Base-by-base conservation (phyloP, 2,113 vertebrate genomes). In the Antidorcas marsupialis region DNA sequence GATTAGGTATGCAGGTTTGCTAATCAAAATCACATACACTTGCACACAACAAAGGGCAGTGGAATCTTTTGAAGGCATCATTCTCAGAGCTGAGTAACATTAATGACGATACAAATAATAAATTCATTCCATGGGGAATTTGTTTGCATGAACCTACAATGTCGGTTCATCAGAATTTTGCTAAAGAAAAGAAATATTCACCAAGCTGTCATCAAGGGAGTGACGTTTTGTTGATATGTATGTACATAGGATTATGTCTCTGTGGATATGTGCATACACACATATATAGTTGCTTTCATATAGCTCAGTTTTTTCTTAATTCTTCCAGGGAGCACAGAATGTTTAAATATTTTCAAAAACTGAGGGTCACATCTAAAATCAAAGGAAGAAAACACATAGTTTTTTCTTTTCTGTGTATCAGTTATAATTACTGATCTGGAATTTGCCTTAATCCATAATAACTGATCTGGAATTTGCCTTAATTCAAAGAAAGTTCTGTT, bases 151-250 rank as follows among this genome's bases (percentile, higher is more conserved):
- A 98, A 98, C 81, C 79, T 98, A 95, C 98, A 98, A 98, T 97
- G 94, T 98, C 93, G 91, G 89, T 98, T 98, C 92, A 96, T 98
- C 96, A 91, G 81, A 94, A 98, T 98, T 98, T 98, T 98, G 97
- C 97, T 98, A 96, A 97, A 98, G 97, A 97, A 98, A 98, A 98
- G 85, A 98, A 98, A 98, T 98, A 98, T 95, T 98, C 97, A 98
- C 53, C 62, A 97, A 96, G 53, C 85, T 98, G 86, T 95, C 95
- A 97, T 96, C 91, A 97, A 88, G 94, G 84, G 79, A 97, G 7
- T 76, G 59, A 33, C 1, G 10, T 89, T 98, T 97, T 93, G 89
- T 79, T 74, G 43, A 87, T 92, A 55, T 83, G 71, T 93, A 23
- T 55, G 33, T 89, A 87, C 33, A 60, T 7, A 90, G 5, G 23